Conservation (phyloP, 2,888 invertebrate species). For the Lepidocyrtinus sp. region DNA sequence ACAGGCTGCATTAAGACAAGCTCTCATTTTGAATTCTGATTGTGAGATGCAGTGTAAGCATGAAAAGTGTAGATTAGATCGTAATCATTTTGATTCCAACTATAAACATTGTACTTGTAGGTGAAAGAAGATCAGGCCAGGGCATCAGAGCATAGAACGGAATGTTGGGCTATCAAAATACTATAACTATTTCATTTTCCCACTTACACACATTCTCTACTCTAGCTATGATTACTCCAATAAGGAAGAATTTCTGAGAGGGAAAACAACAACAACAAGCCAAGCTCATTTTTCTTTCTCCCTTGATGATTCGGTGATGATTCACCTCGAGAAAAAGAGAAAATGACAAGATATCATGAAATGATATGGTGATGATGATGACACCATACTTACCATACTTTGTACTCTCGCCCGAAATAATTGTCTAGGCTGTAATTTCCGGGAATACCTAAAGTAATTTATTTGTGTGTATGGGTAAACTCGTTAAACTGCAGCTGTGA, state of each 20-base stretch:
- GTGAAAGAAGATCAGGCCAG: conserved; percentile 57
- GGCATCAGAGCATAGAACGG: conserved; percentile 50
- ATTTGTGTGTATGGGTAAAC: too few species aligned
- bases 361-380: not conserved
- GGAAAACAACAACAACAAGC: conserved; percentile 14
- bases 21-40: not conserved
- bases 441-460: too few species aligned
- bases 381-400: not conserved
- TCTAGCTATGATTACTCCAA: not conserved
- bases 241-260: conserved; percentile 22
- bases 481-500: too few species aligned
- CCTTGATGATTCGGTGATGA: too few species aligned
- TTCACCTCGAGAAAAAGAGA: conserved; percentile 40
- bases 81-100: not conserved
- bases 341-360: not conserved
- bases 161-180: conserved; percentile 56
- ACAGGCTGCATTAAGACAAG: too few species aligned
- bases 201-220: conserved; percentile 55
- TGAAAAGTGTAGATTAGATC: too few species aligned
- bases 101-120: not conserved
- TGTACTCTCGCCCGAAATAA: not conserved
- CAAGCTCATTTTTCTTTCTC: conserved; percentile 38
- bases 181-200: conserved; percentile 55
- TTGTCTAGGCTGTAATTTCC: too few species aligned
- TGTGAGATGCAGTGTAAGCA: too few species aligned